Conservation (phyloP, 2,888 invertebrate species). For the Sceliomorpha sp. region DNA sequence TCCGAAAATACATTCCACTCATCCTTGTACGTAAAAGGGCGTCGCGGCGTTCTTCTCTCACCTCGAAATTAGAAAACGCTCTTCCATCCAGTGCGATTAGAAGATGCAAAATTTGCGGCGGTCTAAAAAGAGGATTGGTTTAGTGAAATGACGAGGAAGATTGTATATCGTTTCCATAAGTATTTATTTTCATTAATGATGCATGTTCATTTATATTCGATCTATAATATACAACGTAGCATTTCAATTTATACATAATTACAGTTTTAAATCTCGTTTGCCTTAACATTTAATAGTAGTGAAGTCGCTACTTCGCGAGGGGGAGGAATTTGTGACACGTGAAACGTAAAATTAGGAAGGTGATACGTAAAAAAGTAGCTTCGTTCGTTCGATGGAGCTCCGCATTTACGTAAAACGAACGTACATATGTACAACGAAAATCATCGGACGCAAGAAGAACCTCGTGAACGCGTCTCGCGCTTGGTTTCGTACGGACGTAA, state of each 20-base stretch:
- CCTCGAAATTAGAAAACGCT: too few species aligned
- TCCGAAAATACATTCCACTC: too few species aligned
- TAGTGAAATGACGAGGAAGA: conserved; percentile 13
- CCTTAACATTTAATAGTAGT: conserved; percentile 70
- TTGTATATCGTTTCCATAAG: conserved; percentile 66
- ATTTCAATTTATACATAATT: conserved; percentile 80
- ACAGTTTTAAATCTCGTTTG: conserved; percentile 76
- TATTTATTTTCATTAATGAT: conserved; percentile 78
- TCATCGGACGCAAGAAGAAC: conserved; percentile 35
- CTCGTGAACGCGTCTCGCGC: conserved; percentile 32
- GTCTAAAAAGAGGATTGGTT: conserved; percentile 12
- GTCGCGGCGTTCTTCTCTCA: too few species aligned
- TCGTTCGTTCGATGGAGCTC: conserved; percentile 48
- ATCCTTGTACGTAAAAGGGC: too few species aligned
- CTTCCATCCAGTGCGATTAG: too few species aligned
- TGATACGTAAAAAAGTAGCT: conserved; percentile 61
- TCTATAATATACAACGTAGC: conserved; percentile 81
- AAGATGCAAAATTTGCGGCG: background rate
- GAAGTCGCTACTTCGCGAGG: conserved; percentile 67
- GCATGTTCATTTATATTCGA: conserved; percentile 79
- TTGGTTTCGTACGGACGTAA: conserved; percentile 28
- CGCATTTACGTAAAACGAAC: conserved; percentile 29
- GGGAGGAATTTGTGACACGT: conserved; percentile 52
- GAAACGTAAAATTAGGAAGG: conserved; percentile 63
- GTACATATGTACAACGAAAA: conserved; percentile 41